These are phyloP conservation scores for Augiades crinisus DNA, from an alignment of 2,888 invertebrate genomes.

Conservation along the genomic window DNA sequence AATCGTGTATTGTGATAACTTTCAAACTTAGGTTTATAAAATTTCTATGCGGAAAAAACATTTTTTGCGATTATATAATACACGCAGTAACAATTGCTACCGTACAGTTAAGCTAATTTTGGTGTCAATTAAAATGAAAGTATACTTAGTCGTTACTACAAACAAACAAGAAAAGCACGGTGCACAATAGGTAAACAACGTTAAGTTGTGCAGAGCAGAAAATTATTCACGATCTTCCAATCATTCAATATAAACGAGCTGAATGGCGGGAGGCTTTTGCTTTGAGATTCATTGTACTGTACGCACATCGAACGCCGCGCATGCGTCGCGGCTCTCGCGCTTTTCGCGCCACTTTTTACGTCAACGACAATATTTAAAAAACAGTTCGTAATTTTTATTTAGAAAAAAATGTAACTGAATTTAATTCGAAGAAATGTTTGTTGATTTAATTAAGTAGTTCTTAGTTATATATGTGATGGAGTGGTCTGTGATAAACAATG, in stretches of 20 bases:
- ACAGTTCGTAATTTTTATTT: neutral
- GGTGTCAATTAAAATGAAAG: slow-evolving; percentile 1
- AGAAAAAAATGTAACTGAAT: too few species aligned
- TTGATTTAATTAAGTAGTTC: too few species aligned
- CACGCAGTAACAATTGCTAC: too few species aligned
- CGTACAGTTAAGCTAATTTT: neutral
- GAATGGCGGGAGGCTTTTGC: slow-evolving; percentile 54
- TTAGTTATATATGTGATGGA: slow-evolving; percentile 36
- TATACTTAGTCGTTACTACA: neutral
- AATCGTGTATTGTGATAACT: too few species aligned
- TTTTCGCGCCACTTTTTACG: slow-evolving; percentile 44
- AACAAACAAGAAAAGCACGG: neutral
- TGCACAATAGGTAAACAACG: slow-evolving; percentile 10
- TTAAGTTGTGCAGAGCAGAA: slow-evolving; percentile 18
- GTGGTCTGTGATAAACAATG: slow-evolving; percentile 33
- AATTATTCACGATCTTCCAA: slow-evolving; percentile 25
- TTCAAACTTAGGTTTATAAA: too few species aligned
- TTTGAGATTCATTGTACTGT: slow-evolving; percentile 51
- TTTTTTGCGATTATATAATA: too few species aligned
- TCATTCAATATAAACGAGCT: slow-evolving; percentile 44
- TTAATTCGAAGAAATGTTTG: too few species aligned
- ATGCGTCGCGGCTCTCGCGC: slow-evolving; percentile 57
- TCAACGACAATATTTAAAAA: slow-evolving; percentile 1
- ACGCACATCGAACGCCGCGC: slow-evolving; percentile 53
- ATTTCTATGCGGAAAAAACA: too few species aligned